Conservation (phyloP, 2,888 invertebrate species). For the Ichneumoninae sp. region DNA sequence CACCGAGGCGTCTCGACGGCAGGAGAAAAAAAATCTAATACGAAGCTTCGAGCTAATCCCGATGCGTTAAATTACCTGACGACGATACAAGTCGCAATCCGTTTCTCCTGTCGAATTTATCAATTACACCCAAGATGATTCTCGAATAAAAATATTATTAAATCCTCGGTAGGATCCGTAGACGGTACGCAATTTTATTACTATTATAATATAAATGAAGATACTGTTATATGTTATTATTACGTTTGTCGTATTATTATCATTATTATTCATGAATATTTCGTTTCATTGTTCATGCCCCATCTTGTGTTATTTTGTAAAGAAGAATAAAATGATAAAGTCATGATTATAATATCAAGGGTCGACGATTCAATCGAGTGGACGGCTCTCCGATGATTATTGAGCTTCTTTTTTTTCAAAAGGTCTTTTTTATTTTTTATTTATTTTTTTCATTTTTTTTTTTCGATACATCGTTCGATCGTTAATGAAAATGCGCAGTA, state of each 20-base stretch:
- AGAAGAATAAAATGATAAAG: constrained; percentile 78
- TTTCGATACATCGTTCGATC: constrained; percentile 1
- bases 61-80: constrained; percentile 31
- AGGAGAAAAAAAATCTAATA: constrained; percentile 33
- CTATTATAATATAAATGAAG: constrained; percentile 59
- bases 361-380: constrained; percentile 6
- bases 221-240: constrained; percentile 50
- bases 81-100: constrained; percentile 24
- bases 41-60: constrained; percentile 29
- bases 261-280: constrained; percentile 69
- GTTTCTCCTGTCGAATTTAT: constrained; percentile 38
- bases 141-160: constrained; percentile 51
- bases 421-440: not conserved
- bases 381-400: not conserved
- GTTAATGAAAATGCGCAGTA: constrained; percentile 9
- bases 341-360: constrained; percentile 53
- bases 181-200: constrained; percentile 61
- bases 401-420: constrained; percentile 7
- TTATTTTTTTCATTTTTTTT: constrained; percentile 1
- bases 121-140: constrained; percentile 44
- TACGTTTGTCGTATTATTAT: constrained; percentile 66
- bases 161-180: constrained; percentile 50
- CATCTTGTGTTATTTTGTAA: constrained; percentile 80
- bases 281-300: constrained; percentile 75
- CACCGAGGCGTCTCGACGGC: not conserved